Conservation (phyloP, 2,888 invertebrate species). For the Ochropleura plecta region DNA sequence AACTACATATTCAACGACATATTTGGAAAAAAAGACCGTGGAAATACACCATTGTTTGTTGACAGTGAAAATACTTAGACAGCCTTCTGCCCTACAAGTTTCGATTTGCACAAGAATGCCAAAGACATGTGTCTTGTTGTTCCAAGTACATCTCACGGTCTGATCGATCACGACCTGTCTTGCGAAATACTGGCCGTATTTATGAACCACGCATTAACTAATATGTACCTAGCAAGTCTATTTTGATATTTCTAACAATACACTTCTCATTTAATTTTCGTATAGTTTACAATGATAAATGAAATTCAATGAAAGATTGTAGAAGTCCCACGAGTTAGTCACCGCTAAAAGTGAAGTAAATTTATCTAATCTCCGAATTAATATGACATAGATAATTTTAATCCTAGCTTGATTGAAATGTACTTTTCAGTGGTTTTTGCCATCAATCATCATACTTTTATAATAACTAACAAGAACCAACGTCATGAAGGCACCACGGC, state of each 20-base stretch:
- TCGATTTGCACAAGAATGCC: conserved; percentile 42
- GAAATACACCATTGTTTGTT: too few relatives aligned
- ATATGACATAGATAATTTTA: conserved; percentile 35
- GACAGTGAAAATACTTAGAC: background rate
- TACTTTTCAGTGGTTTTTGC: conserved; percentile 23
- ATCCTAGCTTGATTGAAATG: conserved; percentile 15
- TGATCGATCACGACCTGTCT: conserved; percentile 71
- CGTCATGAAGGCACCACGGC: conserved; percentile 12
- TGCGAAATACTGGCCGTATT: conserved; percentile 69
- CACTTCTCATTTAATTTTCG: conserved; percentile 20
- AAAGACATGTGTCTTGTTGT: conserved; percentile 40
- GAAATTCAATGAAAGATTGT: background rate
- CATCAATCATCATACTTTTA: conserved; percentile 23
- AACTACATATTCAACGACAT: too few relatives aligned
- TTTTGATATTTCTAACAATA: conserved; percentile 42
- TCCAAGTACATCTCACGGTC: conserved; percentile 66
- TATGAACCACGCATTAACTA: conserved; percentile 43
- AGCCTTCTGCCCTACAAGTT: conserved; percentile 28
- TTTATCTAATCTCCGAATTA: conserved; percentile 34
- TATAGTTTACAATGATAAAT: conserved; percentile 21
- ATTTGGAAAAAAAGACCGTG: background rate
- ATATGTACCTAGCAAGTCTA: conserved; percentile 31
- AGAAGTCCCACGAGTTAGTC: conserved; percentile 5
- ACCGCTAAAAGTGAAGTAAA: conserved; percentile 6
- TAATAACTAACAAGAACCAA: conserved; percentile 14